A percentile compares a stretch with the other conserved stretches of the same genome.
These are phyloP conservation scores for Hylaeus volcanicus DNA, from an alignment of 1,140 invertebrate species.

Conservation along the genomic window DNA sequence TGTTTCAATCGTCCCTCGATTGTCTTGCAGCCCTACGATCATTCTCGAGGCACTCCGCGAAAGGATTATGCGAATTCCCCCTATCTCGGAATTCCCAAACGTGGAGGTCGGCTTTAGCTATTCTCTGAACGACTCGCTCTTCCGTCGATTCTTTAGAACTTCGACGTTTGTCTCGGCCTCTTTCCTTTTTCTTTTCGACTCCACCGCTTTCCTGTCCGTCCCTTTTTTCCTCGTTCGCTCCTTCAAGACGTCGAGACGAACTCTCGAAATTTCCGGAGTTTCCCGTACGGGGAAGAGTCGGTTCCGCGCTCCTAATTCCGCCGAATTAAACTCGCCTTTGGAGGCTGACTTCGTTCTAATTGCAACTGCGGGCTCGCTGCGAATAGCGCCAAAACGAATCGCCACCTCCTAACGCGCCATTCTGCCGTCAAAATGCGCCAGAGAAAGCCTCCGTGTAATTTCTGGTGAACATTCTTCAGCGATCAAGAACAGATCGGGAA, in stretches of 20 bases:
- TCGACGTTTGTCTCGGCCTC: slow-evolving; percentile 54
- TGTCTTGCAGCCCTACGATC: slow-evolving; percentile 15
- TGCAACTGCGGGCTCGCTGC: slow-evolving; percentile 49
- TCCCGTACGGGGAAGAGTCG: slow-evolving; percentile 43
- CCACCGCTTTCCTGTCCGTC: slow-evolving; percentile 31
- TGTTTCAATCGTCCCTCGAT: neutral
- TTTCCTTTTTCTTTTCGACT: slow-evolving; percentile 40
- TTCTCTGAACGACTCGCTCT: slow-evolving; percentile 35
- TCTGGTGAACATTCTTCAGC: neutral
- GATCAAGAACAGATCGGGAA: too few species aligned
- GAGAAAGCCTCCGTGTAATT: neutral
- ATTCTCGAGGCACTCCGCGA: slow-evolving; percentile 1
- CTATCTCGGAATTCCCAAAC: slow-evolving; percentile 33
- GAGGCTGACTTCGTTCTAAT: slow-evolving; percentile 55
- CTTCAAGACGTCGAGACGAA: slow-evolving; percentile 53
- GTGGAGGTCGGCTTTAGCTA: slow-evolving; percentile 33
- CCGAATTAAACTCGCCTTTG: slow-evolving; percentile 66
- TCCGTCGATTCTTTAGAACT: slow-evolving; percentile 44
- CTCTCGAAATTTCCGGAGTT: slow-evolving; percentile 66
- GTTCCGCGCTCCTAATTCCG: slow-evolving; percentile 65
- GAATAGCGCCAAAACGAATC: slow-evolving; percentile 16
- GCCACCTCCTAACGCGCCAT: neutral
- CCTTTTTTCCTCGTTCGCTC: slow-evolving; percentile 33
- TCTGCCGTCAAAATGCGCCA: neutral
- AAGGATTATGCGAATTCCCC: slow-evolving; percentile 32